Evolutionary conservation across 2,888 invertebrate genomes (phyloP), one percentile per base, ranked within the genome.

Genomic region (Lasioglossum calceatum): DNA sequence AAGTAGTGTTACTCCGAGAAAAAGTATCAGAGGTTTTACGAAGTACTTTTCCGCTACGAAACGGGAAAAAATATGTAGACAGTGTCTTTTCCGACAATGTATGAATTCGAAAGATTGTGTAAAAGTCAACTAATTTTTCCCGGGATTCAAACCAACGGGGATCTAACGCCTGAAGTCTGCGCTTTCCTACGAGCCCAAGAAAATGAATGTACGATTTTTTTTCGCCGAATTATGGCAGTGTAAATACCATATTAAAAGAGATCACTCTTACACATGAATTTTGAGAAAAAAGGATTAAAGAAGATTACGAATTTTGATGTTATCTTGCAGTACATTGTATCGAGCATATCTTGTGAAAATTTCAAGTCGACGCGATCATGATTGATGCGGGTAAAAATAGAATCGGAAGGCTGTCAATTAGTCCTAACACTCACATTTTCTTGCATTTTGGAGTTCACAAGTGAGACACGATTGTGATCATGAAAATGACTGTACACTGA

Each of bases 51-150:
- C 23, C 54, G 10, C 23, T 54, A n/a, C 54, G 10, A n/a, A n/a
- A 54, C 54, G 0, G 5, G n/a, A 0, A n/a, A 10, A 10, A 23
- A n/a, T 0, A 23, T 4, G 3, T 8, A 0, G 23, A 23, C 0
- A 0, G 23, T 3, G 10, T 10, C 3, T 54, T 10, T 23, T n/a
- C 1, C 23, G n/a, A n/a, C 54, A 10, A 0, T 54, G 0, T n/a
- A n/a, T 3, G 3, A n/a, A n/a, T 54, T 54, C 54, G 23, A 54
- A 54, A 54, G 54, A 10, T n/a, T 3, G n/a, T 54, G 54, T 10
- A 1, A 3, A 10, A n/a, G 10, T n/a, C 0, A 8, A 54, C 1
- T n/a, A 54, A 10, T 3, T 54, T 54, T 54, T 2, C 23, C n/a
- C 10, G 54, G 54, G 3, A n/a, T 3, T n/a, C 23, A 1, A 54